Conservation (phyloP, 1,140 invertebrate species). For the Drosophila kanapiae region DNA sequence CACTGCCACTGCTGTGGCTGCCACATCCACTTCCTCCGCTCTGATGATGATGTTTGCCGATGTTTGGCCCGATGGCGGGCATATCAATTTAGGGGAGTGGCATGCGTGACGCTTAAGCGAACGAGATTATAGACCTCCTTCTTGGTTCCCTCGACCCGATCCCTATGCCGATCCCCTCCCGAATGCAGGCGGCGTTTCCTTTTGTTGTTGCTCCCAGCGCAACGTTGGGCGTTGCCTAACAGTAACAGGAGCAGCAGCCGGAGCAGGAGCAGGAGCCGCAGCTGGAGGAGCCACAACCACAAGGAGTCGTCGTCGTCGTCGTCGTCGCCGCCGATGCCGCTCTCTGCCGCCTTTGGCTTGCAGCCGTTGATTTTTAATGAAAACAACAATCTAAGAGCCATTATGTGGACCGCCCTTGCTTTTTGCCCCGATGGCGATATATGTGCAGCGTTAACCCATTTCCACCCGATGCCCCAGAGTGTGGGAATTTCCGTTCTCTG, state of each 20-base stretch:
- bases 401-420: constrained; percentile 42
- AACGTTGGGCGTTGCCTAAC: constrained; percentile 66
- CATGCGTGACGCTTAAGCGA: constrained; percentile 79
- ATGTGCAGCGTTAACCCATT: constrained; percentile 27
- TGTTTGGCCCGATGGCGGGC: constrained; percentile 72
- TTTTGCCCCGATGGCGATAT: constrained; percentile 11
- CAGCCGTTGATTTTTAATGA: constrained; percentile 48
- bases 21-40: constrained; percentile 52
- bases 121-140: constrained; percentile 77
- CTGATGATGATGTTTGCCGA: constrained; percentile 73
- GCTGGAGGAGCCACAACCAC: constrained; percentile 15
- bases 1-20: constrained; percentile 36
- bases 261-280: constrained; percentile 46
- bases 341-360: constrained; percentile 25
- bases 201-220: constrained; percentile 66
- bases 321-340: neutral
- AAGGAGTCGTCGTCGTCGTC: constrained; percentile 26
- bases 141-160: constrained; percentile 11
- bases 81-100: constrained; percentile 83
- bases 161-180: constrained; percentile 9
- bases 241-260: constrained; percentile 62
- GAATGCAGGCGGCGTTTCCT: constrained; percentile 63
- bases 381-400: constrained; percentile 51
- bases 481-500: constrained; percentile 18
- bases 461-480: neutral